Evolutionary conservation across 1,140 invertebrate species (phyloP).

Genomic region (Heliconius himera): DNA sequence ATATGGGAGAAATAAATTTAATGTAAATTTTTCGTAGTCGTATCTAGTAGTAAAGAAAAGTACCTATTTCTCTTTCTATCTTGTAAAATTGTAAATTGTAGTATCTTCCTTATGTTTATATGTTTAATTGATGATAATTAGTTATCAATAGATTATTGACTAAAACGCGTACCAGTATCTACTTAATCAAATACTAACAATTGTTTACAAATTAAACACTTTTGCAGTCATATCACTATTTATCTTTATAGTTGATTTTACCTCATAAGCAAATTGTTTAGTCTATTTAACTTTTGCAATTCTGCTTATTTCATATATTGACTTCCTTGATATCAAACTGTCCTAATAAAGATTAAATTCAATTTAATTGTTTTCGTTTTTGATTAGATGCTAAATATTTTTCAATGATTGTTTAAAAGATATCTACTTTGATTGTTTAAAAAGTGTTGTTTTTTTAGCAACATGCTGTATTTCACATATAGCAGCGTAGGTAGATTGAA

Average conservation of each 20-base stretch:
- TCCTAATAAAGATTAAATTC: neutral
- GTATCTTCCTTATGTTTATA: neutral
- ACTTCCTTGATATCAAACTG: neutral
- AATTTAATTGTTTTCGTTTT: neutral
- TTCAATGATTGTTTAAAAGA: neutral
- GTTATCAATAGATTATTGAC: conserved; percentile 18
- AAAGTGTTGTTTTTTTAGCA: too few relatives aligned
- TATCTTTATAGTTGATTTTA: conserved; percentile 1
- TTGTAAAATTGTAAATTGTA: neutral
- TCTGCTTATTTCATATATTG: neutral
- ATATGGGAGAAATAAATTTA: too few relatives aligned
- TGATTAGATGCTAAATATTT: neutral
- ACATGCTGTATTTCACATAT: too few relatives aligned
- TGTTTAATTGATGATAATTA: conserved; percentile 12
- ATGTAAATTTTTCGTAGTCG: too few relatives aligned
- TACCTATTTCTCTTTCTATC: neutral
- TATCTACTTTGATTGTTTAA: too few relatives aligned
- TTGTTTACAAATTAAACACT: conserved; percentile 29
- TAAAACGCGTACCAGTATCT: neutral
- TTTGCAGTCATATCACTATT: conserved; percentile 26
- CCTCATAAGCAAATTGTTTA: conserved; percentile 1
- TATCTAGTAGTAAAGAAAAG: too few relatives aligned
- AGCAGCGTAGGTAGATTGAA: too few relatives aligned
- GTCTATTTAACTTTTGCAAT: neutral
- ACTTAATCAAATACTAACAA: conserved; percentile 13